Percentiles rank a stretch among this genome's conserved stretches.
These are phyloP conservation scores for Micoletzkya japonica DNA, from an alignment of 2,888 invertebrate species.

Conservation along the genomic window DNA sequence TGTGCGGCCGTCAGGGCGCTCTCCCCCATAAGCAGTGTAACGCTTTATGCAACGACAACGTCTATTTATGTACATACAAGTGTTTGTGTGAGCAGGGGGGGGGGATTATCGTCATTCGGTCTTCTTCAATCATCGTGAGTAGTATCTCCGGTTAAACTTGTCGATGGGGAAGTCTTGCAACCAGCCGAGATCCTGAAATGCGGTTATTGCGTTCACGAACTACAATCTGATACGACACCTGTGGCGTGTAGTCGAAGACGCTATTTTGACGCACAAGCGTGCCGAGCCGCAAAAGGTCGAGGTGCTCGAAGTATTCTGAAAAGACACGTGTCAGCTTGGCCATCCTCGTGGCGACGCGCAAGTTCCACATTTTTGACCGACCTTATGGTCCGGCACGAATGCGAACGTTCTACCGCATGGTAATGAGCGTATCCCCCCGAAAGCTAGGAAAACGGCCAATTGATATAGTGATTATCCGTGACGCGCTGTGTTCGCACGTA, in stretches of 20 bases:
- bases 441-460: no score
- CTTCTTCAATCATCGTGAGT: neutral
- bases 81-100: neutral
- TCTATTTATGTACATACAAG: neutral
- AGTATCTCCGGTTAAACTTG: conserved; percentile 4
- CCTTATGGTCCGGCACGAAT: no score
- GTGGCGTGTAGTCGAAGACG: conserved; percentile 13
- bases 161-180: neutral
- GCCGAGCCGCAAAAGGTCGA: neutral
- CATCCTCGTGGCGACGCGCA: no score
- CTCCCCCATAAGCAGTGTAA: no score
- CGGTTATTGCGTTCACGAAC: neutral
- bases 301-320: conserved; percentile 1
- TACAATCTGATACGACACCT: neutral
- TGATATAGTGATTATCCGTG: no score
- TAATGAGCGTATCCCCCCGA: no score
- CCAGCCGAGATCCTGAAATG: conserved; percentile 14
- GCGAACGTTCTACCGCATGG: no score
- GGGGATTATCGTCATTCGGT: neutral
- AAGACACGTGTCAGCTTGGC: no score
- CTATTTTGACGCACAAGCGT: neutral
- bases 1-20: no score
- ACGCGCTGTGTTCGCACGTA: no score
- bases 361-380: no score
- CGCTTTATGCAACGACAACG: no score